Evolutionary conservation across 2,113 vertebrate genomes (phyloP).

Genomic region (Macroglossus sobrinus): DNA sequence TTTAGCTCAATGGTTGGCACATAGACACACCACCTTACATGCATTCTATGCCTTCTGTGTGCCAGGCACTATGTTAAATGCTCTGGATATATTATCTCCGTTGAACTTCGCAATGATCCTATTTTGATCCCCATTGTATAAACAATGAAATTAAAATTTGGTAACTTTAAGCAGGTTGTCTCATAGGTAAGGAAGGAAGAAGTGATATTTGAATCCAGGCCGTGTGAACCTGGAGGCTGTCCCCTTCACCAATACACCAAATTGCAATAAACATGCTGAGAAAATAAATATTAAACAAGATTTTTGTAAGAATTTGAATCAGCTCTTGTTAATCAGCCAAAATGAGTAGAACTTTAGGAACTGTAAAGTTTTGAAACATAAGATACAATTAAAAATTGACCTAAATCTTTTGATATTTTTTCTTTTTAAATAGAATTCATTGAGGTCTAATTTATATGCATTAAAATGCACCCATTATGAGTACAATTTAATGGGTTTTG

Average conservation of each 20-base stretch:
- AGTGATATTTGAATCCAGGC: background rate
- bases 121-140: background rate
- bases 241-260: background rate
- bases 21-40: background rate
- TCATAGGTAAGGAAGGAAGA: background rate
- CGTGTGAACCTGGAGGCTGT: background rate
- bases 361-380: background rate
- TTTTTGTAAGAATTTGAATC: background rate
- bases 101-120: background rate
- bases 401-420: background rate
- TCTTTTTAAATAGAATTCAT: background rate
- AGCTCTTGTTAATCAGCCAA: background rate
- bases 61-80: background rate
- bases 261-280: background rate
- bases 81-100: background rate
- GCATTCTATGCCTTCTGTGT: background rate
- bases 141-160: background rate
- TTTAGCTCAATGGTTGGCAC: background rate
- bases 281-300: background rate
- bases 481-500: background rate
- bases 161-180: background rate
- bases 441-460: background rate
- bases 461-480: background rate
- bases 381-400: background rate
- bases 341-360: background rate